Conservation (phyloP, 2,797 vertebrate genomes). For the Amblyraja radiata region DNA sequence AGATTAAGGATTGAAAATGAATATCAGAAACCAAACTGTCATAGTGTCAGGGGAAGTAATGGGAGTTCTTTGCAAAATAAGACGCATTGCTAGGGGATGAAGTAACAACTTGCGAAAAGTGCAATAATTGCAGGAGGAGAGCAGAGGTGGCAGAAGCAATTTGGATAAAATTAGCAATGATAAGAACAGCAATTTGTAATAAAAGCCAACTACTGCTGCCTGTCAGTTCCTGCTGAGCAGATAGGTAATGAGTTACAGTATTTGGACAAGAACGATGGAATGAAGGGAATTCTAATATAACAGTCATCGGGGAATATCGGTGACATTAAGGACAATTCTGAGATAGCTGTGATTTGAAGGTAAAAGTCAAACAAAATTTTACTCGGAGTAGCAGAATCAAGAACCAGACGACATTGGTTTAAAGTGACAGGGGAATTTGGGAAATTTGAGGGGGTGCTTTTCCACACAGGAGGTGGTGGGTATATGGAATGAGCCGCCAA, state of each 20-base stretch:
- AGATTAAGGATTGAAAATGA: slow-evolving; percentile 14
- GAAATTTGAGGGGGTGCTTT: too few relatives aligned
- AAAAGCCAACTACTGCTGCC: not conserved
- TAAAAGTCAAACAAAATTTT: not conserved
- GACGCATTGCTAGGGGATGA: not conserved
- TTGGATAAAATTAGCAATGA: not conserved
- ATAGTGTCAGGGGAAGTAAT: slow-evolving; percentile 6
- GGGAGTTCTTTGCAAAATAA: not conserved
- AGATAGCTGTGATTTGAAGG: not conserved
- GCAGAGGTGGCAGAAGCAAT: not conserved
- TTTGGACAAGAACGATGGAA: not conserved
- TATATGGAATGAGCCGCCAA: too few relatives aligned
- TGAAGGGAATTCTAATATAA: not conserved
- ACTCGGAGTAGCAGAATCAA: not conserved
- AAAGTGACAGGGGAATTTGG: too few relatives aligned
- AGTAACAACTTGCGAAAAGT: not conserved
- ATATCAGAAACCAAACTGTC: not conserved
- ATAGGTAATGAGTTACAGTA: not conserved
- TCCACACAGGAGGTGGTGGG: too few relatives aligned
- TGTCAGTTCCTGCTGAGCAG: not conserved
- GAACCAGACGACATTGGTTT: too few relatives aligned
- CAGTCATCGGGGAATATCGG: not conserved
- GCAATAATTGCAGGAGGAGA: not conserved
- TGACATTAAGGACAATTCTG: not conserved
- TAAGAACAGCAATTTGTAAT: slow-evolving; percentile 3